A percentile compares a stretch with the other conserved stretches of the same genome.
phyloP scores from a whole-genome alignment of 2,888 invertebrate species.

The Agrotis puta region DNA sequence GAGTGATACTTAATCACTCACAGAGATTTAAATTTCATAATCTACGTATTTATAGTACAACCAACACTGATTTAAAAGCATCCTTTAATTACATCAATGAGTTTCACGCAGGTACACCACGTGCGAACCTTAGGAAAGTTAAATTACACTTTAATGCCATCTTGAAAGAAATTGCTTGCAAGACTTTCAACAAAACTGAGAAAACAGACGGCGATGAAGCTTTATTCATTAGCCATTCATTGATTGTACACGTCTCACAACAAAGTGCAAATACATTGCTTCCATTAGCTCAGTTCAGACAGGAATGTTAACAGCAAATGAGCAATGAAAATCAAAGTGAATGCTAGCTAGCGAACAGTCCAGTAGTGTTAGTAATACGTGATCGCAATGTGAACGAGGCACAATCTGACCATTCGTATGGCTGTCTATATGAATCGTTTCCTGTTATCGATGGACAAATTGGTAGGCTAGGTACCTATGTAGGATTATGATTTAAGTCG shows the following conservation, averaged over 20 bases:
- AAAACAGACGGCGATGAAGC: constrained; percentile 24
- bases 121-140: too few relatives aligned
- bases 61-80: too few relatives aligned
- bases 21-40: too few relatives aligned
- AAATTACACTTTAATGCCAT: neutral
- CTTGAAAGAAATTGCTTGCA: constrained; percentile 19
- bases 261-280: constrained; percentile 49
- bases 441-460: constrained; percentile 54
- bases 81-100: too few relatives aligned
- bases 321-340: constrained; percentile 54
- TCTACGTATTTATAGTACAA: too few relatives aligned
- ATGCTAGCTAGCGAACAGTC: constrained; percentile 32
- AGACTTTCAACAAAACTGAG: constrained; percentile 7
- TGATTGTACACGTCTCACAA: constrained; percentile 22
- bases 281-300: constrained; percentile 24
- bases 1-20: too few relatives aligned
- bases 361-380: constrained; percentile 45
- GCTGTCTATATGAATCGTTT: constrained; percentile 34
- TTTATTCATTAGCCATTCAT: constrained; percentile 31
- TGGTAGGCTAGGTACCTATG: neutral
- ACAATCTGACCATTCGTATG: constrained; percentile 39
- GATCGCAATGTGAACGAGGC: constrained; percentile 35
- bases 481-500: constrained; percentile 13
- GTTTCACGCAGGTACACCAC: too few relatives aligned
- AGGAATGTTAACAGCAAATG: constrained; percentile 43